phyloP scores from a whole-genome alignment of 2,113 vertebrate genomes.

The Crotalus helleri region DNA sequence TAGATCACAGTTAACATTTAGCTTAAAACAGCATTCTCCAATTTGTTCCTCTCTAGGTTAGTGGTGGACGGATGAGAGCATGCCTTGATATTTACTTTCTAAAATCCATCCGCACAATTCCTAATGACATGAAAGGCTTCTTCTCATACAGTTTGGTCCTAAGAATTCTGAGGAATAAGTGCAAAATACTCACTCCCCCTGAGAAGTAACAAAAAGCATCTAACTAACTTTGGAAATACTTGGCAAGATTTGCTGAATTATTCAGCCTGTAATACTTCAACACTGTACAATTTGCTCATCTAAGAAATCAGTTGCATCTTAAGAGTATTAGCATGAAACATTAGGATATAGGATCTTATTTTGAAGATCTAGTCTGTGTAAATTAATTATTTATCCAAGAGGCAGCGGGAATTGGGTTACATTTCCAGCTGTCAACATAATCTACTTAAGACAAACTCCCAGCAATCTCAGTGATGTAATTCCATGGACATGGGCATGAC shows the following conservation, averaged over 20 bases:
- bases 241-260: slow-evolving; percentile 57
- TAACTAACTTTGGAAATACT: slow-evolving; percentile 38
- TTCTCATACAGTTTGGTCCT: not conserved
- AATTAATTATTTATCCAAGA: slow-evolving; percentile 14
- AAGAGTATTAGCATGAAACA: slow-evolving; percentile 57
- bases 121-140: not conserved
- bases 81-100: not conserved
- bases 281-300: slow-evolving; percentile 53
- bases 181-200: not conserved
- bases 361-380: slow-evolving; percentile 20
- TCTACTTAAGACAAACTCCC: not conserved
- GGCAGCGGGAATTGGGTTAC: slow-evolving; percentile 31
- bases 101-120: not conserved
- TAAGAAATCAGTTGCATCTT: slow-evolving; percentile 58
- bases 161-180: not conserved
- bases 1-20: not conserved
- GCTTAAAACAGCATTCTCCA: not conserved
- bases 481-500: not conserved
- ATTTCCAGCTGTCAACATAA: slow-evolving; percentile 22
- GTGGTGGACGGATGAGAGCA: not conserved
- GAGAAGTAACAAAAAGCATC: slow-evolving; percentile 41
- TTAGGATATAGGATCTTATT: slow-evolving; percentile 45
- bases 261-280: slow-evolving; percentile 59
- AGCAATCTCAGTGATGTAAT: not conserved
- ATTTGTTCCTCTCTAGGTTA: not conserved